Percentiles rank a stretch among this genome's conserved stretches.
Evolutionary conservation across 2,113 vertebrate species (phyloP).

Genomic region (Atractosteus spatula): DNA sequence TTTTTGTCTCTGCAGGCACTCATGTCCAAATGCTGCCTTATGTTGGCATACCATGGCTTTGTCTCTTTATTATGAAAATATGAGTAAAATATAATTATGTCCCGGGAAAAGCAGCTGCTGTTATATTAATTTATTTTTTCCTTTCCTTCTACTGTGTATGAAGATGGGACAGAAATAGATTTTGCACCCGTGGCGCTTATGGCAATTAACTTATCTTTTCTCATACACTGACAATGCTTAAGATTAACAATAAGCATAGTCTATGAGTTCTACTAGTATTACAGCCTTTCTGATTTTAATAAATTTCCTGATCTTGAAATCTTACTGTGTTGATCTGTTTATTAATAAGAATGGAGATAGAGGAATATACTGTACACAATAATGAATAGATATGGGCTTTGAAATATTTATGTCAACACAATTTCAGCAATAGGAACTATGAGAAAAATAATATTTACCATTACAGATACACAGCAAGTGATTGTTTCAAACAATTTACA

Average conservation of each 20-base stretch:
- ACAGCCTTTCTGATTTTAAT: constrained; percentile 20
- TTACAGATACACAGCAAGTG: too few species aligned
- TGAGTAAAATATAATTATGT: too few species aligned
- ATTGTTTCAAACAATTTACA: too few species aligned
- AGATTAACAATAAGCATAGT: background rate
- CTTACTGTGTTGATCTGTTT: constrained; percentile 17
- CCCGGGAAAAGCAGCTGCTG: too few species aligned
- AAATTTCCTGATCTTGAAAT: constrained; percentile 28
- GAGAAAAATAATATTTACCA: too few species aligned
- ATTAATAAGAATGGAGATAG: constrained; percentile 16
- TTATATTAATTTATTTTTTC: too few species aligned
- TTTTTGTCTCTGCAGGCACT: constrained; percentile 21
- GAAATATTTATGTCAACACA: constrained; percentile 17
- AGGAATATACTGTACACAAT: background rate
- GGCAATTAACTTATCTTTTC: background rate
- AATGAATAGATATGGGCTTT: constrained; percentile 27
- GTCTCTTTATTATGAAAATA: too few species aligned
- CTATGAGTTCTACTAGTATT: constrained; percentile 20
- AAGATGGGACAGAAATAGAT: background rate
- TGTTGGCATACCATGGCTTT: too few species aligned
- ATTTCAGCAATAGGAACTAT: too few species aligned
- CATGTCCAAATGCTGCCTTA: too few species aligned
- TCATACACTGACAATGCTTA: background rate
- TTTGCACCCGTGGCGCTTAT: background rate
- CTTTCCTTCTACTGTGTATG: background rate